Evolutionary conservation across 2,797 vertebrate genomes (phyloP).

Genomic region (Staurois parvus): DNA sequence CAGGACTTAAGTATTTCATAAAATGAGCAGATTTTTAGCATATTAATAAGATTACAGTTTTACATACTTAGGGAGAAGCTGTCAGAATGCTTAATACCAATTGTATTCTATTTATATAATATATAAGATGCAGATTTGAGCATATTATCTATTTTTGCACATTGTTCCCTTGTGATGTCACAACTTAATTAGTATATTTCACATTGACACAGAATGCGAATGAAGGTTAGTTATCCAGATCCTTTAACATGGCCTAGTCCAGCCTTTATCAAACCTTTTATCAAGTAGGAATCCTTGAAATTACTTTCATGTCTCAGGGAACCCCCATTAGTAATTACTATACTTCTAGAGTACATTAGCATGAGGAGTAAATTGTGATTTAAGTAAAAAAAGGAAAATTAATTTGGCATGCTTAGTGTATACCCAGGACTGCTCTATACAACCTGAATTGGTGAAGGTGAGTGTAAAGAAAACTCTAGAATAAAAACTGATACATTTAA

Average conservation of each 20-base stretch:
- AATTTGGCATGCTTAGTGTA: too few relatives aligned
- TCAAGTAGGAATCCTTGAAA: too few relatives aligned
- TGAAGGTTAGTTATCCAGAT: not conserved
- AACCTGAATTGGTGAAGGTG: too few relatives aligned
- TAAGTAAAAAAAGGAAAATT: too few relatives aligned
- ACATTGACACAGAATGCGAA: not conserved
- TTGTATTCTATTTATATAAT: constrained; percentile 18
- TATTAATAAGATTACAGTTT: constrained; percentile 36
- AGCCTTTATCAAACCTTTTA: too few relatives aligned
- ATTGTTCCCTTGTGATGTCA: constrained; percentile 4
- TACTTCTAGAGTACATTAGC: too few relatives aligned
- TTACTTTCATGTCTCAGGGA: too few relatives aligned
- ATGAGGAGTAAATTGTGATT: too few relatives aligned
- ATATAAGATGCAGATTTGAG: not conserved
- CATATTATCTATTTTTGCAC: constrained; percentile 6
- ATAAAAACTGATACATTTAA: too few relatives aligned
- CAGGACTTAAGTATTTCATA: constrained; percentile 49
- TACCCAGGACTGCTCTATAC: too few relatives aligned
- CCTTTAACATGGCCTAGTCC: not conserved
- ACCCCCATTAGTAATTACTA: too few relatives aligned
- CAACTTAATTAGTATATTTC: constrained; percentile 16
- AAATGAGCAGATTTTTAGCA: constrained; percentile 26
- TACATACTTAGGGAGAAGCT: constrained; percentile 13
- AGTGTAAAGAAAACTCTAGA: too few relatives aligned
- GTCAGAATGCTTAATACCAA: constrained; percentile 29